Percentiles rank a stretch among this genome's conserved stretches.
Evolutionary conservation across 2,888 invertebrate genomes (phyloP).

Genomic region (Neocrepidodera transversa): DNA sequence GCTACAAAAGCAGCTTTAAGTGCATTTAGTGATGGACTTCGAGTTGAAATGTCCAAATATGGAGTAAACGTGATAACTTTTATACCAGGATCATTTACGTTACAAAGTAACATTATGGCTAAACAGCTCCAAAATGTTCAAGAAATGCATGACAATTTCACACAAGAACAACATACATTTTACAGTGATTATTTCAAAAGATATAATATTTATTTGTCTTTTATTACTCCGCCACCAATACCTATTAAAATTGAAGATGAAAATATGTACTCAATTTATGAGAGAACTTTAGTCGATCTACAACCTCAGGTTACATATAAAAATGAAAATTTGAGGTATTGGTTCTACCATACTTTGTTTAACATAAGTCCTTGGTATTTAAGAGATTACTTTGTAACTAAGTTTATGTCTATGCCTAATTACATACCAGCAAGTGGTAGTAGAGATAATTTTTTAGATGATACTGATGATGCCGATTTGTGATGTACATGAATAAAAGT

Average conservation of each 20-base stretch:
- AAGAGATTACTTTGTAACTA: conserved; percentile 68
- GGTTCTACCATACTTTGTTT: conserved; percentile 71
- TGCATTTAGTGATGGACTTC: conserved; percentile 75
- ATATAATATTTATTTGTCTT: conserved; percentile 68
- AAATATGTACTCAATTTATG: conserved; percentile 64
- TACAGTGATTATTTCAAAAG: conserved; percentile 72
- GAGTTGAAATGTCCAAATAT: conserved; percentile 75
- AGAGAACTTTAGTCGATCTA: conserved; percentile 67
- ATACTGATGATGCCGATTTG: conserved; percentile 15
- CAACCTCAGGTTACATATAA: conserved; percentile 70
- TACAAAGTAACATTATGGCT: conserved; percentile 72
- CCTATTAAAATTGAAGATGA: conserved; percentile 65
- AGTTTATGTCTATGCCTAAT: conserved; percentile 71
- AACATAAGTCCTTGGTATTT: conserved; percentile 66
- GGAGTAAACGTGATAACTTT: conserved; percentile 77
- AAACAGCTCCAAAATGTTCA: conserved; percentile 68
- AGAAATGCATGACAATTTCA: conserved; percentile 71
- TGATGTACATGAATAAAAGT: conserved; percentile 5
- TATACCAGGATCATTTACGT: conserved; percentile 79
- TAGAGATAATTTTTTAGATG: conserved; percentile 1
- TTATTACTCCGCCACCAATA: conserved; percentile 52
- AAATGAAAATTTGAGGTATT: conserved; percentile 73
- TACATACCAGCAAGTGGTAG: conserved; percentile 42
- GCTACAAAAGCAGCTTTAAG: conserved; percentile 82
- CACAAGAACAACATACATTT: conserved; percentile 67